Percentiles rank a stretch among this genome's conserved stretches.
phyloP scores from a whole-genome alignment of 2,888 invertebrate species.

The Rhagonycha fulva region DNA sequence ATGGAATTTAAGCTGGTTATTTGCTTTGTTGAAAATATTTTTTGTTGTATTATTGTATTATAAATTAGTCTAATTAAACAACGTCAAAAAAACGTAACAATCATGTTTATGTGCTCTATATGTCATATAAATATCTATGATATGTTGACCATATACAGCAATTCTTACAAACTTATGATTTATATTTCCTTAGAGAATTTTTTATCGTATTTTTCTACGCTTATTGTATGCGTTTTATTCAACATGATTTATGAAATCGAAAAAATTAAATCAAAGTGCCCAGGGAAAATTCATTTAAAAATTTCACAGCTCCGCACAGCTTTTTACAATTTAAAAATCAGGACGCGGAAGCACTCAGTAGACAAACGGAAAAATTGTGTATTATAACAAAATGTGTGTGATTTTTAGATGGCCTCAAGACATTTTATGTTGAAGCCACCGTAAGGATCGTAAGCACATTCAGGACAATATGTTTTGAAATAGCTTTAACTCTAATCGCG shows the following conservation, averaged over 20 bases:
- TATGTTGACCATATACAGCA: conserved; percentile 26
- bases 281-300: background rate
- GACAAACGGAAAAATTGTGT: background rate
- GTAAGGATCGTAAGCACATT: conserved; percentile 23
- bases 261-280: conserved; percentile 20
- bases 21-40: background rate
- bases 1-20: background rate
- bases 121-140: conserved; percentile 26
- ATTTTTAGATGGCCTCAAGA: conserved; percentile 15
- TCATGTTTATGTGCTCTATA: conserved; percentile 22
- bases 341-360: background rate
- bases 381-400: conserved; percentile 5
- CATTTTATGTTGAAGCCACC: conserved; percentile 17
- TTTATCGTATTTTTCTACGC: conserved; percentile 22
- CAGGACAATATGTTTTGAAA: conserved; percentile 41
- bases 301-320: background rate
- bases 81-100: conserved; percentile 17
- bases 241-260: conserved; percentile 22
- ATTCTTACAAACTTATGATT: conserved; percentile 25
- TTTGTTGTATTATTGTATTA: background rate
- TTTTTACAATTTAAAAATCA: background rate
- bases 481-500: conserved; percentile 43
- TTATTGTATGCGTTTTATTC: conserved; percentile 23
- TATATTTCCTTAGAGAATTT: conserved; percentile 22
- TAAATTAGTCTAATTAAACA: conserved; percentile 20